Base-by-base conservation (phyloP, 1,140 invertebrate species). In the Drosophila kurseongensis region DNA sequence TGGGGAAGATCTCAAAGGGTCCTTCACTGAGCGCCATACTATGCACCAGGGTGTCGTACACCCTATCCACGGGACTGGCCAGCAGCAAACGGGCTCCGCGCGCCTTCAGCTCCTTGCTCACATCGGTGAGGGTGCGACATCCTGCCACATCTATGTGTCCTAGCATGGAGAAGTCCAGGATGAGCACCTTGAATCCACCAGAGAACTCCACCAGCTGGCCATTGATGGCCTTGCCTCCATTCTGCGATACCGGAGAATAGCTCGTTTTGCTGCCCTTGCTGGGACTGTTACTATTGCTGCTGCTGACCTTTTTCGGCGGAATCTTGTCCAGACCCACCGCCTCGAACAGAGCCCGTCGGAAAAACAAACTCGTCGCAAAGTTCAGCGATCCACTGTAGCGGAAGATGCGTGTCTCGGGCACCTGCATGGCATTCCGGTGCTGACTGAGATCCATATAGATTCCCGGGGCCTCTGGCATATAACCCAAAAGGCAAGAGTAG, bases 91-190 rank as follows among this genome's bases (percentile, higher is more conserved):
- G 80, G 29, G 85, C 80, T 44, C 74, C 73, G 1, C 84, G 59
- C 4, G 73, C 40, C 47, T 75, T 79, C 14, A 92, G 55, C 29
- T 92, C 91, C 35, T 90, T 92, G 65, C 78, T 84, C 9, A 92
- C 52, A 55, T 92, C 92, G 10, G 57, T 86, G 3, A 92, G 56
- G 0, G 76, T 80, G 5, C 71, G 68, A 58, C 90, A 90, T 5
- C 89, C 92, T 10, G 91, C 91, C 35, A 92, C 80, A 65, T 92
- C 92, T 5, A 92, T 80, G 57, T 92, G 91, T 0, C 83, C 86
- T 55, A 92, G 51, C 81, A 81, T 81, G 0, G 86, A 78, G 14
- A 92, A 91, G 67, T 92, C 92, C 9, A 92, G 55, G 13, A 92
- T 82, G 2, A 92, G 73, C 29, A 76, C 80, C 42, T 69, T 67